phyloP scores from a whole-genome alignment of 2,113 vertebrate genomes.

The Oncorhynchus clarkii region DNA sequence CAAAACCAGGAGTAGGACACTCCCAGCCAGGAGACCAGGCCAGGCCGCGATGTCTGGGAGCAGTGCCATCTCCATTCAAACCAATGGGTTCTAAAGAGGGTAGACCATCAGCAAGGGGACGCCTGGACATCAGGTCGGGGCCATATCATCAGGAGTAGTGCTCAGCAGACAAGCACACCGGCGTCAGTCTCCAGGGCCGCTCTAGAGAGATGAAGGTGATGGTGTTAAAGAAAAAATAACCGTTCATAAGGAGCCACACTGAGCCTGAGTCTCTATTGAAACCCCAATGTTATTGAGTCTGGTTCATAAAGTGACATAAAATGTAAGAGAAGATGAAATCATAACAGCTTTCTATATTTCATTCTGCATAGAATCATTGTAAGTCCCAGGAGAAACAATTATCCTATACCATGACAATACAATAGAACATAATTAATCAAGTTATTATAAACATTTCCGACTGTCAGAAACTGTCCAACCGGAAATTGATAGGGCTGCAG shows the following conservation, averaged over 20 bases:
- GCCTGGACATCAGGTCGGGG: constrained; percentile 52
- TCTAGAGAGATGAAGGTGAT: constrained; percentile 13
- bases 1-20: constrained; percentile 61
- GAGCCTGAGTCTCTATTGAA: not conserved
- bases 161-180: constrained; percentile 7
- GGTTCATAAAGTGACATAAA: no score
- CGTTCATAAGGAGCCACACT: not conserved
- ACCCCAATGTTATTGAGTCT: not conserved
- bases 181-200: constrained; percentile 1
- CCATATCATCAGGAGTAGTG: constrained; percentile 45
- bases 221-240: not conserved
- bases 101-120: constrained; percentile 27
- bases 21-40: constrained; percentile 52
- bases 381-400: no score
- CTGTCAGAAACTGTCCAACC: not conserved
- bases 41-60: constrained; percentile 40
- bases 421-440: not conserved
- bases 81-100: constrained; percentile 38
- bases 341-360: no score
- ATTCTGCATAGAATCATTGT: no score
- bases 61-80: constrained; percentile 53
- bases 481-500: not conserved
- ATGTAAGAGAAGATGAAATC: no score
- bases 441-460: not conserved
- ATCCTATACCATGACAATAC: no score